Evolutionary conservation across 2,113 vertebrate species (phyloP), one percentile per base, ranked within the genome.

Genomic region (Chamaea fasciata): DNA sequence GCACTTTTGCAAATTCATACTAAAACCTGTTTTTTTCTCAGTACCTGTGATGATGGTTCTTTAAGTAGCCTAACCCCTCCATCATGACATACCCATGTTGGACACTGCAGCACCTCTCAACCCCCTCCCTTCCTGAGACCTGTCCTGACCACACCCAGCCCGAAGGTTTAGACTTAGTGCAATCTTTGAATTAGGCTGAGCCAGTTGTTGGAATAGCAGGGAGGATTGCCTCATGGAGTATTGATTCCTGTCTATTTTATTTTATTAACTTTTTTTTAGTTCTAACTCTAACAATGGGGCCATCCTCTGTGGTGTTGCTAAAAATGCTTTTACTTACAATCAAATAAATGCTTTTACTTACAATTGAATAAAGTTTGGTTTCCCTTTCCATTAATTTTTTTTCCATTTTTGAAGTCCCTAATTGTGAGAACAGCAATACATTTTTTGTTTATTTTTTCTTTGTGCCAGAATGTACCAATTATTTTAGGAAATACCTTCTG

Each of bases 281-380:
- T 49, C 13, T 47, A 63, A n/a, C 3, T 19, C 22, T 41, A 23
- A 11, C 30, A 60, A 30, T 64, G 9, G 11, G 6, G 2, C 10
- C 7, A 18, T 33, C 19, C 24, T 46, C 33, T 52, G 8, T 2
- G 0, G 20, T 1, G 0, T 18, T 83, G 17, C 27, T 56, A 31
- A 50, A 69, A 56, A 18, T 17, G 2, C 1, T 89, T 83, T 60
- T 19, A 52, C 11, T 46, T 55, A 33, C 9, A 59, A 21, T 6
- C 9, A 74, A n/a, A 30, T 30, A 49, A 78, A 85, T 17, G 2
- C 1, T 89, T 83, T 60, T 19, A 52, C 11, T 46, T 55, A 33
- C 9, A 59, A 21, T 6, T 8, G 69, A n/a, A 30, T 30, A 49
- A 78, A 85, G 33, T 35, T 16, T 64, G 5, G 3, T 33, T 91